Base-by-base conservation (phyloP, 2,797 vertebrate genomes). In the Loris lydekkerianus region DNA sequence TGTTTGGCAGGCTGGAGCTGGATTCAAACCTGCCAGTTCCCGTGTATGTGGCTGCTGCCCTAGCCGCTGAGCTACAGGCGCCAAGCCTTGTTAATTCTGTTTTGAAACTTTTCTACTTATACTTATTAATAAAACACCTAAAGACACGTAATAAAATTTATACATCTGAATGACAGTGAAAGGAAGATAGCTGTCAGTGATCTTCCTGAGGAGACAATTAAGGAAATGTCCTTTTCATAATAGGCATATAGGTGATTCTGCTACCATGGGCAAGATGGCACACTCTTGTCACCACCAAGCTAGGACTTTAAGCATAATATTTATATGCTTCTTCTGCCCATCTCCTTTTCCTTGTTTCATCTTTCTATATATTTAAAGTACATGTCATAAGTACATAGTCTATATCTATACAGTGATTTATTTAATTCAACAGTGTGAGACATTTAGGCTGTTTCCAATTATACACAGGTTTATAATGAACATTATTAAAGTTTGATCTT, bases 101-200 rank as follows among this genome's bases (percentile, higher is more conserved):
- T 92, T 93, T 82, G 23, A 43, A 56, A 87, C 34, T 83, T 93
- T 93, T 75, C 56, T 88, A 37, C 4, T 93, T 94, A 61, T 9
- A 90, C 15, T 85, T 14, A 40, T 87, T 92, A 85, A 72, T 83
- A 73, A 94, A 94, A 78, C 27, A 61, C 13, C 60, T 85, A 78
- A 85, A 83, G 21, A 53, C 11, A 76, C 27, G 83, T 91, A 95
- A 76, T 94, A 78, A 73, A 91, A 91, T 88, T 78, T 23, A 27
- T 25, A 53, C 78, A 63, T 78, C 23, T 60, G 43, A 34, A 70
- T 92, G 49, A 65, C 23, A 85, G 56, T 40, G 53, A 72, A 90
- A 87, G 61, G 60, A 87, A 60, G 56, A 29, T 75, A 63, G 53
- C 29, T 91, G 18, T 84, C 65, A 76, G 7, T 77, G 77, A 65